Evolutionary conservation across 2,888 invertebrate genomes (phyloP).

Genomic region (Taenaris catops): DNA sequence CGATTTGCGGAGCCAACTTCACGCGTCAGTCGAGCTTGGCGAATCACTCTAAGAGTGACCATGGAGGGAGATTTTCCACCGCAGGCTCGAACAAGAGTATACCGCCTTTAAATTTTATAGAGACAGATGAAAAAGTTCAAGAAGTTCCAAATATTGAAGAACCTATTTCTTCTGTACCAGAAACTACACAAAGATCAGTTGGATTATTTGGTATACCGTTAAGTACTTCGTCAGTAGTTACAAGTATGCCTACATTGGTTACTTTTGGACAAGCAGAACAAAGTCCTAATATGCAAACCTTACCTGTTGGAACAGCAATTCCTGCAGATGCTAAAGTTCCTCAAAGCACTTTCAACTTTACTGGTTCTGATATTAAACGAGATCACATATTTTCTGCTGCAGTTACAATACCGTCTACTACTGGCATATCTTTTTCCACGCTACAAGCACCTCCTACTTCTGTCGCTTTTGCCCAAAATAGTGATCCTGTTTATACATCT

Average conservation of each 20-base stretch:
- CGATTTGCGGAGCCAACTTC: constrained; percentile 82
- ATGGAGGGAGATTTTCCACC: too few species aligned
- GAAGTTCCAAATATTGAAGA: constrained; percentile 41
- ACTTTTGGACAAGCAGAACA: neutral
- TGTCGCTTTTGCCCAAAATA: constrained; percentile 27
- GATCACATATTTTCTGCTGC: constrained; percentile 30
- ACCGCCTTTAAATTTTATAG: constrained; percentile 23
- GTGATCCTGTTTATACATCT: constrained; percentile 23
- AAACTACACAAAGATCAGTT: neutral
- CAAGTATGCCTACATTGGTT: neutral
- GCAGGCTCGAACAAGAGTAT: constrained; percentile 12
- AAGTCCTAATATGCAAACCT: neutral
- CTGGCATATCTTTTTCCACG: constrained; percentile 26
- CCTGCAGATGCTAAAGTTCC: constrained; percentile 21
- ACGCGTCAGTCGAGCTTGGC: constrained; percentile 82
- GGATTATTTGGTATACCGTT: constrained; percentile 23
- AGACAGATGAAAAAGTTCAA: constrained; percentile 35
- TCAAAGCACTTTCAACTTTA: constrained; percentile 32
- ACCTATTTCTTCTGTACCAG: neutral
- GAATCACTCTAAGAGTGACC: constrained; percentile 79
- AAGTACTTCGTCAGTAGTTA: constrained; percentile 11
- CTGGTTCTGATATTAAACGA: constrained; percentile 22
- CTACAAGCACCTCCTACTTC: constrained; percentile 16
- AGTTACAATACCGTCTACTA: constrained; percentile 19
- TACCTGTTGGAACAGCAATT: constrained; percentile 16